A percentile compares a stretch with the other conserved stretches of the same genome.
phyloP scores from a whole-genome alignment of 2,113 vertebrate genomes.

The Erythrocercus mccallii region DNA sequence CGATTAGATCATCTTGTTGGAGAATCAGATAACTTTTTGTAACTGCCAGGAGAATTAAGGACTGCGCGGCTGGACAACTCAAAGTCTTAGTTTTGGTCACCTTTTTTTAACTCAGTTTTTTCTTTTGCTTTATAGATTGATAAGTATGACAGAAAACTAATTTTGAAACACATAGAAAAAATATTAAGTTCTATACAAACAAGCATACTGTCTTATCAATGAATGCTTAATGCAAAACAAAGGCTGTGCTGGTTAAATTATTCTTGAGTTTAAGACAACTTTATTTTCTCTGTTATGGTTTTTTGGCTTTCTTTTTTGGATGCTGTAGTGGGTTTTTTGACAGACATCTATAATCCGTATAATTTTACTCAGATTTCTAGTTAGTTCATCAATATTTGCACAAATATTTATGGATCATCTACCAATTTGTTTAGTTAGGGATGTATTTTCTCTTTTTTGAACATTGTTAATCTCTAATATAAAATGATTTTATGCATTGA shows the following conservation, averaged over 20 bases:
- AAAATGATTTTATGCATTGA: fast-evolving
- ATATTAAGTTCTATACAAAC: not conserved
- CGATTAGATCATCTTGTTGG: not conserved
- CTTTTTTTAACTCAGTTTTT: not conserved
- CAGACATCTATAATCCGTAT: not conserved
- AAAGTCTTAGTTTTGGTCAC: not conserved
- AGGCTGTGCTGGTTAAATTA: not conserved
- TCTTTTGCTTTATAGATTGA: not conserved
- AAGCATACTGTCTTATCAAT: not conserved
- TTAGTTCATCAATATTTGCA: not conserved
- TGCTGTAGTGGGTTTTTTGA: not conserved
- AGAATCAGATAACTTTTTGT: not conserved
- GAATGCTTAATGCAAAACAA: not conserved
- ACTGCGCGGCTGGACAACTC: not conserved
- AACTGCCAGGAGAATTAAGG: not conserved
- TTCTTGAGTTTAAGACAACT: not conserved
- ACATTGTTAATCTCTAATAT: not conserved
- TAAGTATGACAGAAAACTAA: not conserved
- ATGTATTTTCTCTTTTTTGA: not conserved
- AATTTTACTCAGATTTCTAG: not conserved
- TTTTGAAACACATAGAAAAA: not conserved
- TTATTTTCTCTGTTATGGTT: not conserved
- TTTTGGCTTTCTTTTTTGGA: not conserved
- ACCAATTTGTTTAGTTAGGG: not conserved
- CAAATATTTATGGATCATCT: not conserved